Conservation (phyloP, 2,797 vertebrate species). For the Danio choprae region DNA sequence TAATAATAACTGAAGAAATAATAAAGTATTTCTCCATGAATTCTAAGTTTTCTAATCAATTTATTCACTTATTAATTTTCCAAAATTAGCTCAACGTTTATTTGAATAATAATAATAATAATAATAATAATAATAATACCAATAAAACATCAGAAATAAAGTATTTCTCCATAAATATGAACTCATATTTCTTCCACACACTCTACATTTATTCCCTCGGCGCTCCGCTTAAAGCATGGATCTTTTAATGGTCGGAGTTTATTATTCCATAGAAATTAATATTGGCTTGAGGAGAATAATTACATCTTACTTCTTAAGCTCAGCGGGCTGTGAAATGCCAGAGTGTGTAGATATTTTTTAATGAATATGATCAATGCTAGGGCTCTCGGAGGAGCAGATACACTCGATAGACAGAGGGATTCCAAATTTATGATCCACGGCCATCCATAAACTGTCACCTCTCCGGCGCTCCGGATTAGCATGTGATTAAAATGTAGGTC, state of each 20-base stretch:
- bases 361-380: conserved; percentile 86
- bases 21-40: no score
- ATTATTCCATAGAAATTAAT: conserved; percentile 75
- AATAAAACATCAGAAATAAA: no score
- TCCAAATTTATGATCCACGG: conserved; percentile 83
- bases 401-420: conserved; percentile 81
- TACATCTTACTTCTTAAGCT: conserved; percentile 73
- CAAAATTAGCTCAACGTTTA: no score
- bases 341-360: conserved; percentile 85
- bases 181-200: no score
- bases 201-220: no score
- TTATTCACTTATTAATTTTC: no score
- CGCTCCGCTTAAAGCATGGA: background rate
- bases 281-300: conserved; percentile 80
- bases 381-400: conserved; percentile 81
- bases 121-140: no score
- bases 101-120: no score
- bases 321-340: conserved; percentile 78
- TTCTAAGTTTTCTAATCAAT: no score
- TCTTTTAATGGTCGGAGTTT: conserved; percentile 39
- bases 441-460: conserved; percentile 77
- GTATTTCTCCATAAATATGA: no score
- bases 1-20: no score
- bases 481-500: conserved; percentile 82
- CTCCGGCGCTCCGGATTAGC: conserved; percentile 72